phyloP scores from a whole-genome alignment of 2,113 vertebrate species.

The Lota lota region DNA sequence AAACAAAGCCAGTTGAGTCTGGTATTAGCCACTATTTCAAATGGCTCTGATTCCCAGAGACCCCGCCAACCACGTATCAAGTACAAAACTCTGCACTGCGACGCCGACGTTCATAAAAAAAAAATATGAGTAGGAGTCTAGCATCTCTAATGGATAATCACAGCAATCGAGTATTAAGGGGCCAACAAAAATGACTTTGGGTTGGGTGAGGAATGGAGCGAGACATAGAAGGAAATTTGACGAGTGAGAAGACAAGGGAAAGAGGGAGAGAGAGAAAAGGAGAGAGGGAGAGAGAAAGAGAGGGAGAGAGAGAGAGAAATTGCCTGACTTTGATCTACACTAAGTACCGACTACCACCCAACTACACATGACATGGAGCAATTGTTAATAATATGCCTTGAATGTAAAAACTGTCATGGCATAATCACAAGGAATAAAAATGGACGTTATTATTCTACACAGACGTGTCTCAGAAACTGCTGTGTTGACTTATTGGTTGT shows the following conservation, averaged over 20 bases:
- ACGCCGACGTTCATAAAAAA: conserved; percentile 51
- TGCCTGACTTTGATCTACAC: conserved; percentile 43
- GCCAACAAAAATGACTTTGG: conserved; percentile 43
- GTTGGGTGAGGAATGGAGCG: conserved; percentile 36
- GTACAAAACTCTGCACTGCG: conserved; percentile 34
- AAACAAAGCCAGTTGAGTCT: conserved; percentile 64
- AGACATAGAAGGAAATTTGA: conserved; percentile 23
- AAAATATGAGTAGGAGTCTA: conserved; percentile 59
- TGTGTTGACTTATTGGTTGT: conserved; percentile 29
- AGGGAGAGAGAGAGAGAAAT: conserved; percentile 31
- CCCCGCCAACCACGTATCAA: conserved; percentile 46
- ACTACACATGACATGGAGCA: conserved; percentile 46
- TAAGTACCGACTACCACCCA: conserved; percentile 56
- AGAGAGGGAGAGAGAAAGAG: conserved; percentile 38
- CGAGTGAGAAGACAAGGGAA: conserved; percentile 19
- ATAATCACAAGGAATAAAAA: conserved; percentile 46
- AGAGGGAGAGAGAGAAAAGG: conserved; percentile 30
- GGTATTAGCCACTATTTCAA: conserved; percentile 64
- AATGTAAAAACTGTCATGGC: conserved; percentile 54
- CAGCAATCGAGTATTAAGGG: conserved; percentile 60
- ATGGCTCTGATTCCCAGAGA: conserved; percentile 56
- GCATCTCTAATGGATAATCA: conserved; percentile 65
- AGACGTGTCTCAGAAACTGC: conserved; percentile 23
- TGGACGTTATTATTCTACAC: conserved; percentile 15
- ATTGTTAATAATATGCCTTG: conserved; percentile 60